Evolutionary conservation across 2,888 invertebrate species (phyloP).

Genomic region (Leptothorax acervorum): DNA sequence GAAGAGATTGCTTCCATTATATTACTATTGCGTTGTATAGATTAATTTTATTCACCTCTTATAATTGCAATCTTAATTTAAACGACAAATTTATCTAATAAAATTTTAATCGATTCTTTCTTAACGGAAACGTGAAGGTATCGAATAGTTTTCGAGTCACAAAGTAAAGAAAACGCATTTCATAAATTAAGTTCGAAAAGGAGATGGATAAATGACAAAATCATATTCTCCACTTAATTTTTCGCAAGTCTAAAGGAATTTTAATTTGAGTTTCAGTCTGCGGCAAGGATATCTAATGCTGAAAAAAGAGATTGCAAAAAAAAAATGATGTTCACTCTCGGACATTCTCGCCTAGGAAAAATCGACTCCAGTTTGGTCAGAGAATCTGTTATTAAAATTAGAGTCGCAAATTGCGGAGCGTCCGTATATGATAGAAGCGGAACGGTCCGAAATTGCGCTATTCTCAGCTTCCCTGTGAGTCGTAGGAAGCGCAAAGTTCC

Average conservation of each 20-base stretch:
- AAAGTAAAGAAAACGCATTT: neutral
- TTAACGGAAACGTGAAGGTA: neutral
- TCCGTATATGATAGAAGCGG: neutral
- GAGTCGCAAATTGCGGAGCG: neutral
- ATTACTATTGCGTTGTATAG: neutral
- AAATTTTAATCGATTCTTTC: neutral
- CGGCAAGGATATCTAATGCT: neutral
- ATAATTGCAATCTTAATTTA: neutral
- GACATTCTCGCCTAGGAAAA: slow-evolving; percentile 4
- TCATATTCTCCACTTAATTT: slow-evolving; percentile 6
- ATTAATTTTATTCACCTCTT: neutral
- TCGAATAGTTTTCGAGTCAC: neutral
- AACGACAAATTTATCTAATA: neutral
- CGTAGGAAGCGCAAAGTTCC: slow-evolving; percentile 25
- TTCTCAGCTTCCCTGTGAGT: neutral
- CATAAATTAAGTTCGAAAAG: neutral
- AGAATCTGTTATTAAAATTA: slow-evolving; percentile 42
- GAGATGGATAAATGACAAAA: neutral
- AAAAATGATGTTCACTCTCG: neutral
- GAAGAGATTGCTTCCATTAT: neutral
- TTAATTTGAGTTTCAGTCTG: neutral
- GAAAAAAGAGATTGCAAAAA: neutral
- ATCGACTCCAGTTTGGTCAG: slow-evolving; percentile 4
- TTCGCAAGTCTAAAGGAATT: neutral
- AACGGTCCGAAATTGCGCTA: slow-evolving; percentile 37